Evolutionary conservation across 2,888 invertebrate species (phyloP).

Genomic region (Pilophorus perplexus): DNA sequence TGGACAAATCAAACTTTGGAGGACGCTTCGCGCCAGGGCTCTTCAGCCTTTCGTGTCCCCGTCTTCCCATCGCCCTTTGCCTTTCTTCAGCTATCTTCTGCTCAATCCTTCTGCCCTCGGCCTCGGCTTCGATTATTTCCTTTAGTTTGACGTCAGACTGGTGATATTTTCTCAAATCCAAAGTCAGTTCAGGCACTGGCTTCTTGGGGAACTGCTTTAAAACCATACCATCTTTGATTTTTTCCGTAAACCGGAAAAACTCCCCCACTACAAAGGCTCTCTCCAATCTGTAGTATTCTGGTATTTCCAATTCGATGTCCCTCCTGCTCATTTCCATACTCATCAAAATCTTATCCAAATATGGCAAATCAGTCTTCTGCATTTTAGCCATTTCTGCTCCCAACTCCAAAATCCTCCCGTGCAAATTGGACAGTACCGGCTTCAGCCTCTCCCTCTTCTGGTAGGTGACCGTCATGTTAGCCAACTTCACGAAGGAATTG

Average conservation of each 20-base stretch:
- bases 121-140: slow-evolving; percentile 6
- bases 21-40: not conserved
- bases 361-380: slow-evolving; percentile 11
- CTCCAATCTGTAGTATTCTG: slow-evolving; percentile 19
- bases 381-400: slow-evolving; percentile 30
- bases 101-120: slow-evolving; percentile 15
- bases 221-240: slow-evolving; percentile 27
- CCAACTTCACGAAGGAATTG: slow-evolving; percentile 17
- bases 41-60: not conserved
- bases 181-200: slow-evolving; percentile 14
- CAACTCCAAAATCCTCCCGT: slow-evolving; percentile 16
- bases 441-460: slow-evolving; percentile 31
- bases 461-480: slow-evolving; percentile 22
- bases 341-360: slow-evolving; percentile 19
- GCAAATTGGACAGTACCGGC: slow-evolving; percentile 4
- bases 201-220: slow-evolving; percentile 13
- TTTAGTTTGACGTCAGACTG: not conserved
- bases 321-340: slow-evolving; percentile 16
- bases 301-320: slow-evolving; percentile 20
- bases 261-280: slow-evolving; percentile 25
- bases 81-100: not conserved
- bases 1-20: not conserved
- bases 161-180: slow-evolving; percentile 23
- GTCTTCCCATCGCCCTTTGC: not conserved
- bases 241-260: slow-evolving; percentile 26